Percentiles rank a stretch among this genome's conserved stretches.
Evolutionary conservation across 2,888 invertebrate genomes (phyloP).

Genomic region (Seira musarum): DNA sequence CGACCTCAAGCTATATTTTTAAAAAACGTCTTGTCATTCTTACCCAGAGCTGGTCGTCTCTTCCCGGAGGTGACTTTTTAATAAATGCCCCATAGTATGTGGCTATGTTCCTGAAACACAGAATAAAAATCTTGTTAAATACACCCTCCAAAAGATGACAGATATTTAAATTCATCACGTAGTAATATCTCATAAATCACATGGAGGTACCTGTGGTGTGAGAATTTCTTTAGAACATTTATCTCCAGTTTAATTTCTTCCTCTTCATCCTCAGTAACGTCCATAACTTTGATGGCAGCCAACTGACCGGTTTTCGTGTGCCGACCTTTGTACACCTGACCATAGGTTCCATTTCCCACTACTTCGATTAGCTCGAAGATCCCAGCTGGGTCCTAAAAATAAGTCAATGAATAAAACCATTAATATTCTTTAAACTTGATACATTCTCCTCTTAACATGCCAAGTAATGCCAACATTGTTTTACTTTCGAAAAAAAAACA

Average conservation of each 20-base stretch:
- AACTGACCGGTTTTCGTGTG: conserved; percentile 99
- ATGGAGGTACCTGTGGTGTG: conserved; percentile 68
- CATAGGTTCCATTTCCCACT: conserved; percentile 99
- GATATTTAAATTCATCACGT: not conserved
- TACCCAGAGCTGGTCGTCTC: conserved; percentile 98
- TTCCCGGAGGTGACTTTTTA: conserved; percentile 98
- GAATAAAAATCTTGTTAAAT: too few relatives aligned
- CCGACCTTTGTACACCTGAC: conserved; percentile 99
- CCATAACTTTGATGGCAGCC: conserved; percentile 94
- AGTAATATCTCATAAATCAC: not conserved
- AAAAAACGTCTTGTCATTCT: conserved; percentile 68
- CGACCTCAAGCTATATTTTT: too few relatives aligned
- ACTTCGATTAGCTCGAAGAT: conserved; percentile 99
- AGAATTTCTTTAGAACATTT: conserved; percentile 93
- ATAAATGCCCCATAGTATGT: conserved; percentile 99
- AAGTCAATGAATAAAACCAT: conserved; percentile 52
- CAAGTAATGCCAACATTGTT: too few relatives aligned
- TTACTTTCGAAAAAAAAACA: too few relatives aligned
- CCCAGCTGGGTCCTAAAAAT: conserved; percentile 97
- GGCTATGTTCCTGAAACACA: conserved; percentile 98
- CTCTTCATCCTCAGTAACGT: conserved; percentile 96
- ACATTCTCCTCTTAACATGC: too few relatives aligned
- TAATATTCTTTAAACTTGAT: not conserved
- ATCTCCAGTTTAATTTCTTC: conserved; percentile 99
- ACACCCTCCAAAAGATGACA: too few relatives aligned